Conservation (phyloP, 2,113 vertebrate species). For the Verasper variegatus region DNA sequence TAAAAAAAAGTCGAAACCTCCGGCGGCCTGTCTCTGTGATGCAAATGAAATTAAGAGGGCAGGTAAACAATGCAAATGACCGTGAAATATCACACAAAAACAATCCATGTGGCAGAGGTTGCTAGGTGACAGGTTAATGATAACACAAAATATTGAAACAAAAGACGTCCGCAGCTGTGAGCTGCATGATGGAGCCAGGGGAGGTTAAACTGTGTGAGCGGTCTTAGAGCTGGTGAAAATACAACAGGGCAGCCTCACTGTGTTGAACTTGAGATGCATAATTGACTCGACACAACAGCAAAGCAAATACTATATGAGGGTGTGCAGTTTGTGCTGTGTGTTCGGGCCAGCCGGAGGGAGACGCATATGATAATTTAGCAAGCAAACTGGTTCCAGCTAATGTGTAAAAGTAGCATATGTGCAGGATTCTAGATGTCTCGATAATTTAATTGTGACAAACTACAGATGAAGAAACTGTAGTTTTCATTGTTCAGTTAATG, state of each 20-base stretch:
- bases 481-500: not conserved
- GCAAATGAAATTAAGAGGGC: not conserved
- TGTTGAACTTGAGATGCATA: not conserved
- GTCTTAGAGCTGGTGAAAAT: not conserved
- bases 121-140: constrained; percentile 2
- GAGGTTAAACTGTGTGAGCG: not conserved
- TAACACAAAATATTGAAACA: too few relatives aligned
- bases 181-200: not conserved
- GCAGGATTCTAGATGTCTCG: too few relatives aligned
- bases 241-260: not conserved
- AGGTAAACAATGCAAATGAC: not conserved
- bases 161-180: not conserved
- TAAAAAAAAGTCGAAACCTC: not conserved
- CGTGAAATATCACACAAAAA: not conserved
- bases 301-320: too few relatives aligned
- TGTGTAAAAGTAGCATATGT: too few relatives aligned
- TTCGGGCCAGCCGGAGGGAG: not conserved
- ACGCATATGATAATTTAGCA: not conserved
- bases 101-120: not conserved
- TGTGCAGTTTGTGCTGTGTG: too few relatives aligned
- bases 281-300: not conserved
- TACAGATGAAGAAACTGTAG: too few relatives aligned
- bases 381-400: not conserved
- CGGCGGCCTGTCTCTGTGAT: not conserved
- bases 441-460: too few relatives aligned